Evolutionary conservation across 1,140 invertebrate species (phyloP).

Genomic region (Geopemphigus sp.): DNA sequence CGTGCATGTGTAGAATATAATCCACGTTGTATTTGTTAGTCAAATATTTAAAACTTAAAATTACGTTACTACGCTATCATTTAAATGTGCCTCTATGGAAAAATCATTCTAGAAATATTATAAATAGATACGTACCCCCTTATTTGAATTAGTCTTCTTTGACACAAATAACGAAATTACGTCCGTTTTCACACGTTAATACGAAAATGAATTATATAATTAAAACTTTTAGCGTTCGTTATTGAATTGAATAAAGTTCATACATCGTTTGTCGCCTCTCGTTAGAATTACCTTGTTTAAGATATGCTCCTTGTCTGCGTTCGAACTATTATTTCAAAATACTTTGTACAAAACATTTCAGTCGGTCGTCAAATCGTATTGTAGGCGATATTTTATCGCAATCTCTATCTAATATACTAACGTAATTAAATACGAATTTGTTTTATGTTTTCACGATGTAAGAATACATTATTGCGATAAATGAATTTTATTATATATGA

Average conservation of each 20-base stretch:
- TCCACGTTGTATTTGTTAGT: no score
- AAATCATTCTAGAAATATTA: no score
- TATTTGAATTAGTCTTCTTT: not conserved
- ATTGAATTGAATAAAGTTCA: not conserved
- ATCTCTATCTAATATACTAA: not conserved
- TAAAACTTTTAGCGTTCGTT: constrained; percentile 2
- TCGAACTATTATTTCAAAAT: not conserved
- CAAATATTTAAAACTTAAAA: no score
- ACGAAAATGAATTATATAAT: constrained; percentile 24
- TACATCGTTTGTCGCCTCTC: not conserved
- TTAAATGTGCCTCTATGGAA: no score
- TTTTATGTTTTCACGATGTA: not conserved
- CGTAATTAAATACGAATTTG: constrained; percentile 1
- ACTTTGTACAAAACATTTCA: not conserved
- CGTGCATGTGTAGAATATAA: no score
- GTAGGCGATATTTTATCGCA: not conserved
- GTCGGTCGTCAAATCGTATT: constrained; percentile 11
- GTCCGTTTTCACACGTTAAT: not conserved
- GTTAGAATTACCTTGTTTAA: not conserved
- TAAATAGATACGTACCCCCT: not conserved
- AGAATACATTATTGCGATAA: not conserved
- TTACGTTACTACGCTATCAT: no score
- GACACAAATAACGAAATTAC: not conserved
- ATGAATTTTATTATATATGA: not conserved
- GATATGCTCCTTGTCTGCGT: not conserved